phyloP scores from a whole-genome alignment of 2,888 invertebrate genomes.

The Elmis aenea region DNA sequence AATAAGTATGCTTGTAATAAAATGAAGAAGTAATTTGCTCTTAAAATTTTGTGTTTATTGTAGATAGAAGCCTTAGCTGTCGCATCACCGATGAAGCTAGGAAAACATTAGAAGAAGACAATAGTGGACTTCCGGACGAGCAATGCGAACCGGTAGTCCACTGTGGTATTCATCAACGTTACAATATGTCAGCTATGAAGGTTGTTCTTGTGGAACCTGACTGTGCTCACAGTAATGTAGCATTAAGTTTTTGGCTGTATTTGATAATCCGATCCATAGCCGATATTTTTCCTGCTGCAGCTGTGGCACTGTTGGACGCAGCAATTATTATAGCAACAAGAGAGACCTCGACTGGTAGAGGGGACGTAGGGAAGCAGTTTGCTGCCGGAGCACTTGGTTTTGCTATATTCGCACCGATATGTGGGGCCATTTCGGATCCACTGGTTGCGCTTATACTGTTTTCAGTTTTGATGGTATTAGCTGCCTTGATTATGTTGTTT shows the following conservation, averaged over 20 bases:
- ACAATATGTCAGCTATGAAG: slow-evolving; percentile 52
- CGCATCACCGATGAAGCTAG: too few species aligned
- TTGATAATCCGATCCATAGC: slow-evolving; percentile 63
- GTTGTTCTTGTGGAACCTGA: slow-evolving; percentile 65
- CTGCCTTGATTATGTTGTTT: slow-evolving; percentile 55
- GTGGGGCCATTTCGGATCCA: slow-evolving; percentile 41
- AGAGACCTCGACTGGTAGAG: slow-evolving; percentile 73
- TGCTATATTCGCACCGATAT: slow-evolving; percentile 63
- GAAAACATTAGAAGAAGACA: too few species aligned
- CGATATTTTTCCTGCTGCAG: slow-evolving; percentile 73
- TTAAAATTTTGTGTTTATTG: too few species aligned
- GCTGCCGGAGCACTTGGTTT: slow-evolving; percentile 72
- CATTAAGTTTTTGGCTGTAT: slow-evolving; percentile 65
- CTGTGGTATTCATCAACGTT: slow-evolving; percentile 67
- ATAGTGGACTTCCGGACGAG: too few species aligned
- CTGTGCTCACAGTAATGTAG: slow-evolving; percentile 62
- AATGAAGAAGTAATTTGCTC: too few species aligned
- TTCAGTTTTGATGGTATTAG: slow-evolving; percentile 56
- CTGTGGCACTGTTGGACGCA: slow-evolving; percentile 64
- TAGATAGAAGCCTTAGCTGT: too few species aligned
- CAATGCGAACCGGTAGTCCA: slow-evolving; percentile 66
- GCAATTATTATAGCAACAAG: slow-evolving; percentile 78
- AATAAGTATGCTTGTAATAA: too few species aligned
- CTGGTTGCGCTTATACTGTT: slow-evolving; percentile 54
- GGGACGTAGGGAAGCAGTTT: slow-evolving; percentile 73